Base-by-base conservation (phyloP, 2,797 vertebrate genomes). In the Acrossocheilus fasciatus region DNA sequence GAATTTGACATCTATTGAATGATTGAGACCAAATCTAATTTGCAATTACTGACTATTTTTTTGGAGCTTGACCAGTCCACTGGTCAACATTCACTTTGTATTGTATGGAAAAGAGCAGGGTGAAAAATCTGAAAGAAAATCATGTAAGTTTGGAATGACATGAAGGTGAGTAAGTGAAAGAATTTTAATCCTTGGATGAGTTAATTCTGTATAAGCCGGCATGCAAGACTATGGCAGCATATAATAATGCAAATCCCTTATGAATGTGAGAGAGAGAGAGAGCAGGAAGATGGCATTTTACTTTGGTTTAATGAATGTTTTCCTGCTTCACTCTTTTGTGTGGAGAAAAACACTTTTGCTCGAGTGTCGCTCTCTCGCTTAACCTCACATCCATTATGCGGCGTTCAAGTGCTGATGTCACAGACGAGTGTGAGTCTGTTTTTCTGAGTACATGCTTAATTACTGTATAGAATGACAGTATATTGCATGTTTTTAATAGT, bases 231-330 rank as follows among this genome's bases (percentile, higher is more conserved):
- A 83, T 9, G 39, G 50, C 41, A 34, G 26, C 18, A 62, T 26
- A 57, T 43, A 77, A 54, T 69, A 70, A 57, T 85, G 75, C 50
- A 69, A 82, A 82, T 82, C 80, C 47, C 47, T 82, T 70, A 30
- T 82, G 45, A 82, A 79, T 62, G 26, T n/a, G 57, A 64, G 77
- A 64, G 43, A 18, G 78, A 50, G 68, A 54, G 78, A 50, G 66
- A 77, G 57, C 47, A 54, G 47, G 34, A 43, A 50, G 75, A 70
- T 39, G 47, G 36, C 23, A 79, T 59, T 79, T 85, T 41, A 36
- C 80, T 82, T 54, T 20, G 47, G 50, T 47, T 34, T 85, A 78
- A 70, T 85, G 17, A 70, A 78, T 69, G 75, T 59, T 78, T 85
- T 70, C 64, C 50, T 43, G 62, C n/a, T 57, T 39, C 17, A 43